Evolutionary conservation across 2,797 vertebrate species (phyloP).

Genomic region (Holocentrus rufus): DNA sequence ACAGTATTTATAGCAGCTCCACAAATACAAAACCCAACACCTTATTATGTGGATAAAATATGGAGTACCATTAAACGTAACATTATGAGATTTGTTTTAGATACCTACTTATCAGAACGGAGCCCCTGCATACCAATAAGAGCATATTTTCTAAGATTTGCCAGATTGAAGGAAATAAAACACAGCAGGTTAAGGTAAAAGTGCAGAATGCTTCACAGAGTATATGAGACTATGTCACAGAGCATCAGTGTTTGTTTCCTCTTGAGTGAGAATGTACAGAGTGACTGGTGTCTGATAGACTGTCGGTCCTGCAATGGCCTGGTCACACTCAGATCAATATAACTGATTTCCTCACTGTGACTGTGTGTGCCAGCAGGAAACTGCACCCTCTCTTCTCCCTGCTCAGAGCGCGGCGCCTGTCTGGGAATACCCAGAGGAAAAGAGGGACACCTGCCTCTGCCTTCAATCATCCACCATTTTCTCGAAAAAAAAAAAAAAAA

Average conservation of each 20-base stretch:
- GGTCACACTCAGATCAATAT: constrained; percentile 42
- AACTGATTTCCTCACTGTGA: constrained; percentile 52
- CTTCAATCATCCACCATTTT: constrained; percentile 29
- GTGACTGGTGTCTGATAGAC: constrained; percentile 41
- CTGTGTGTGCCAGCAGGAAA: constrained; percentile 34
- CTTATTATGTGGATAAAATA: constrained; percentile 3
- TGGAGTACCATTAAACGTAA: too few species aligned
- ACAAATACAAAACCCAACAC: constrained; percentile 29
- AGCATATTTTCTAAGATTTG: neutral
- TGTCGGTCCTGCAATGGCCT: constrained; percentile 45
- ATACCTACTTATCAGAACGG: neutral
- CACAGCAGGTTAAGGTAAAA: neutral
- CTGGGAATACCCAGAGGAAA: neutral
- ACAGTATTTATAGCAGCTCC: constrained; percentile 23
- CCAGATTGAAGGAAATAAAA: neutral
- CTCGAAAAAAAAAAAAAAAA: too few species aligned
- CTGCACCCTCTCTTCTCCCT: constrained; percentile 14
- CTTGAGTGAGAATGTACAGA: constrained; percentile 13
- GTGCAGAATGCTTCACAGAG: neutral
- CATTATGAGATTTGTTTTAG: constrained; percentile 9
- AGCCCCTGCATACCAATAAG: neutral
- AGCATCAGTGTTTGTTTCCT: neutral
- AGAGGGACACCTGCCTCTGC: constrained; percentile 12
- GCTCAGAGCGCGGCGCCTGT: constrained; percentile 1
- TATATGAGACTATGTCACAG: neutral